Conservation (phyloP, 2,888 invertebrate genomes). For the Augochlorella aurata region DNA sequence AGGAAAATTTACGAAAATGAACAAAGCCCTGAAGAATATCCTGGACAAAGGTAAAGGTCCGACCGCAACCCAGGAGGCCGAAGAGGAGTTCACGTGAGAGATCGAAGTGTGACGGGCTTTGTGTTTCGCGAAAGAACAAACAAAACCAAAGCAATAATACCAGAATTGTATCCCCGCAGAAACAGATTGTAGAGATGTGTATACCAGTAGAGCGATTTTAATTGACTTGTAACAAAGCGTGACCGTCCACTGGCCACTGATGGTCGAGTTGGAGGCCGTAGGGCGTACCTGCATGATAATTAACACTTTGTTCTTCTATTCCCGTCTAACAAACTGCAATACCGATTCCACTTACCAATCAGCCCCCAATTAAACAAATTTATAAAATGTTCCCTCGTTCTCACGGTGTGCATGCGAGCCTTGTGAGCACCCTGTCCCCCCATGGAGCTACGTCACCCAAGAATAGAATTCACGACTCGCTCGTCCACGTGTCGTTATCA, state of each 20-base stretch:
- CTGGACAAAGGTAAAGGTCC: constrained; percentile 78
- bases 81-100: constrained; percentile 75
- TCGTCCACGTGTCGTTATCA: neutral
- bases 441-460: constrained; percentile 59
- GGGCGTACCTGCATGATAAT: constrained; percentile 69
- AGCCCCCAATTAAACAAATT: neutral
- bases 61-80: constrained; percentile 76
- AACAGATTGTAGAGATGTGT: constrained; percentile 57
- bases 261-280: constrained; percentile 62
- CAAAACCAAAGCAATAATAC: constrained; percentile 46
- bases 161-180: constrained; percentile 51
- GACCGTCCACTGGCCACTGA: constrained; percentile 57
- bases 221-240: constrained; percentile 62
- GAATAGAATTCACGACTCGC: neutral
- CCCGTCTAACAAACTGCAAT: constrained; percentile 37
- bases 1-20: constrained; percentile 63
- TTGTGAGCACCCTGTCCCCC: constrained; percentile 42
- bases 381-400: constrained; percentile 34
- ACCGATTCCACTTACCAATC: constrained; percentile 5
- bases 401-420: constrained; percentile 60
- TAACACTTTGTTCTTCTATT: constrained; percentile 29
- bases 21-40: constrained; percentile 67
- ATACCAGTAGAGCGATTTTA: constrained; percentile 63
- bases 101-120: constrained; percentile 74
- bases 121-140: constrained; percentile 66